phyloP scores from a whole-genome alignment of 2,797 vertebrate species.

The Gymnocypris eckloni region DNA sequence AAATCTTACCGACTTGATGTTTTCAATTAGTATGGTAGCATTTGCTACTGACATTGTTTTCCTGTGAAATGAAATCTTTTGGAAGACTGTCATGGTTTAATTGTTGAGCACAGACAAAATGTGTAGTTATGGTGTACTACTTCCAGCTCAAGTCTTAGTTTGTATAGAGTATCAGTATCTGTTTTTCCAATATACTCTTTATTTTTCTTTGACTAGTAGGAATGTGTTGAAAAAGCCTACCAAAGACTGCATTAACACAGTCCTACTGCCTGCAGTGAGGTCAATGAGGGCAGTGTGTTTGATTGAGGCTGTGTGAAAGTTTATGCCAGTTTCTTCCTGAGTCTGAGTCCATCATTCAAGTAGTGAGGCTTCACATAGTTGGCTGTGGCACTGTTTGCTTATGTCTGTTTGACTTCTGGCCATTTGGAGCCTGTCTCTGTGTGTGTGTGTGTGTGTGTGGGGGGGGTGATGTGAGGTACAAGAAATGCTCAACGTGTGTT shows the following conservation, averaged over 20 bases:
- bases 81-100: slow-evolving; percentile 41
- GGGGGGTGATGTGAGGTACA: not conserved
- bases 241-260: slow-evolving; percentile 39
- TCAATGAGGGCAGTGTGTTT: slow-evolving; percentile 54
- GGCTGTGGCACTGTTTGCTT: slow-evolving; percentile 49
- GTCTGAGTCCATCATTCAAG: slow-evolving; percentile 32
- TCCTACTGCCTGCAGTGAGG: slow-evolving; percentile 42
- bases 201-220: slow-evolving; percentile 18
- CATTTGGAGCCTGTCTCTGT: slow-evolving; percentile 32
- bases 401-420: slow-evolving; percentile 48
- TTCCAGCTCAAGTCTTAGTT: slow-evolving; percentile 57
- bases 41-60: not conserved
- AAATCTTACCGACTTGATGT: not conserved
- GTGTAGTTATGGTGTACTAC: slow-evolving; percentile 42
- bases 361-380: slow-evolving; percentile 31
- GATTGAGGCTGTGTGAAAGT: slow-evolving; percentile 41
- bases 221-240: slow-evolving; percentile 54
- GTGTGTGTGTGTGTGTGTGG: not conserved
- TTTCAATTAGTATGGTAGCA: not conserved
- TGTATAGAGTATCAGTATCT: slow-evolving; percentile 44
- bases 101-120: slow-evolving; percentile 50
- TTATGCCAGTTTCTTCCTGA: slow-evolving; percentile 33
- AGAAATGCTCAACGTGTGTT: slow-evolving; percentile 13
- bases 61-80: not conserved
- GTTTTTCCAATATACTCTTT: not conserved